A percentile compares a stretch with the other conserved stretches of the same genome.
These are phyloP conservation scores for Tryphoninae sp. DNA, from an alignment of 2,888 invertebrate species.

Conservation along the genomic window DNA sequence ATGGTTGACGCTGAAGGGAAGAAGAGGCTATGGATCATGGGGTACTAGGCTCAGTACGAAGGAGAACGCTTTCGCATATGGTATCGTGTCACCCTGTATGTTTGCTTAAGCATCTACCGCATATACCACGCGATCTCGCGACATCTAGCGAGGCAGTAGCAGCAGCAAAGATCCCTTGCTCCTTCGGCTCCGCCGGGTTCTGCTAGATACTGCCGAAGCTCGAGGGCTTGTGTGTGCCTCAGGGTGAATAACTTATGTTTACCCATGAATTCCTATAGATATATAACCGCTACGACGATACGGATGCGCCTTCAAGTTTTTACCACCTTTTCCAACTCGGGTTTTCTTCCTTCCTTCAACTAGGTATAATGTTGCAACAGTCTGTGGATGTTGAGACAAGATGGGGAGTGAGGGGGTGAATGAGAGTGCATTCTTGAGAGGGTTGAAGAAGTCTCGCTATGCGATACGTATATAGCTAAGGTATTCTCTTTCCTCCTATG, in stretches of 20 bases:
- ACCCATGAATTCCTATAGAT: conserved; percentile 70
- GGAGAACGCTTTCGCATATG: conserved; percentile 69
- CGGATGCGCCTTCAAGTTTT: conserved; percentile 45
- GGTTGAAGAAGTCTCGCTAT: conserved; percentile 53
- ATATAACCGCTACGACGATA: conserved; percentile 37
- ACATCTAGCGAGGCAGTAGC: background rate
- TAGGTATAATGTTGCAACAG: conserved; percentile 45
- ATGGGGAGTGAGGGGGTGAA: conserved; percentile 8
- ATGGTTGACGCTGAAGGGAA: conserved; percentile 17
- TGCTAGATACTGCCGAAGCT: conserved; percentile 44
- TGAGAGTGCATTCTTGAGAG: conserved; percentile 55
- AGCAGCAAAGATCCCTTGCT: conserved; percentile 42
- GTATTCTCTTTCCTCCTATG: conserved; percentile 14
- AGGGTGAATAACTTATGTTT: conserved; percentile 79
- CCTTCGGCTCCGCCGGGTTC: conserved; percentile 9
- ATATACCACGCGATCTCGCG: conserved; percentile 53
- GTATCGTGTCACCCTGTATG: conserved; percentile 75
- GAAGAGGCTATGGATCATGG: conserved; percentile 16
- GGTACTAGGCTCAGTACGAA: conserved; percentile 28
- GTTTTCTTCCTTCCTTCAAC: conserved; percentile 23
- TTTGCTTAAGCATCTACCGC: conserved; percentile 74
- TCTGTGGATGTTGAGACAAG: conserved; percentile 36
- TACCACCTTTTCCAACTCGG: conserved; percentile 44
- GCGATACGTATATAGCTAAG: conserved; percentile 18
- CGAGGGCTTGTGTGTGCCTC: conserved; percentile 51